Evolutionary conservation across 2,113 vertebrate genomes (phyloP).

Genomic region (Lophura nycthemera): DNA sequence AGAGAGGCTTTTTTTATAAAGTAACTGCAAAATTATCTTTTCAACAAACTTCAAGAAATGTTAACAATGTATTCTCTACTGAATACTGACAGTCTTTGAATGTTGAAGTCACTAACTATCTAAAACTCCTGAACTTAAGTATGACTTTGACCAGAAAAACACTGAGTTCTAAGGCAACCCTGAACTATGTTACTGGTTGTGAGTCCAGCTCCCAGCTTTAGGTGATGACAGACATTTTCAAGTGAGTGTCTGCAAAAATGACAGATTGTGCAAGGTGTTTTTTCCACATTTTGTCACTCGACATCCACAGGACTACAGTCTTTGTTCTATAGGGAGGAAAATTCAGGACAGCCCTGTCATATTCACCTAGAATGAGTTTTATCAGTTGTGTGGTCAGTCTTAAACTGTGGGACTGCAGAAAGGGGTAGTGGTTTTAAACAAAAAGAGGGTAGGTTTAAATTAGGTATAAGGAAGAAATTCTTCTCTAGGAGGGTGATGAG

Average conservation of each 20-base stretch:
- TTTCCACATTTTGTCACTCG: background rate
- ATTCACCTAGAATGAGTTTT: background rate
- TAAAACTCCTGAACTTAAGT: background rate
- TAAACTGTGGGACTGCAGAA: background rate
- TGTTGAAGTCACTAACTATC: background rate
- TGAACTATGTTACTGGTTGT: background rate
- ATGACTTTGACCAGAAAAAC: background rate
- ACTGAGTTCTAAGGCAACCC: background rate
- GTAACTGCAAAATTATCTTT: conserved; percentile 26
- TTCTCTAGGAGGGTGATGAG: background rate
- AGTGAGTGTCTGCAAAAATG: background rate
- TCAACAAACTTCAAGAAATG: conserved; percentile 17
- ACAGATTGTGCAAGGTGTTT: background rate
- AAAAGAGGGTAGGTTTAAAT: background rate
- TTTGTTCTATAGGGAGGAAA: background rate
- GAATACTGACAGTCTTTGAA: conserved; percentile 20
- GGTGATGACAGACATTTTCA: background rate
- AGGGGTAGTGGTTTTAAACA: background rate
- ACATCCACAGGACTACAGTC: background rate
- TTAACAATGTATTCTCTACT: background rate
- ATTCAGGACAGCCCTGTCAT: background rate
- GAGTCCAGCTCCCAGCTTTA: background rate
- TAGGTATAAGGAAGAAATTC: background rate
- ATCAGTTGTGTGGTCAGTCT: background rate
- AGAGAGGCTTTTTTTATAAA: conserved; percentile 3